Evolutionary conservation across 2,888 invertebrate genomes (phyloP), one percentile per base, ranked within the genome.

Genomic region (Neuroscelio doddi): DNA sequence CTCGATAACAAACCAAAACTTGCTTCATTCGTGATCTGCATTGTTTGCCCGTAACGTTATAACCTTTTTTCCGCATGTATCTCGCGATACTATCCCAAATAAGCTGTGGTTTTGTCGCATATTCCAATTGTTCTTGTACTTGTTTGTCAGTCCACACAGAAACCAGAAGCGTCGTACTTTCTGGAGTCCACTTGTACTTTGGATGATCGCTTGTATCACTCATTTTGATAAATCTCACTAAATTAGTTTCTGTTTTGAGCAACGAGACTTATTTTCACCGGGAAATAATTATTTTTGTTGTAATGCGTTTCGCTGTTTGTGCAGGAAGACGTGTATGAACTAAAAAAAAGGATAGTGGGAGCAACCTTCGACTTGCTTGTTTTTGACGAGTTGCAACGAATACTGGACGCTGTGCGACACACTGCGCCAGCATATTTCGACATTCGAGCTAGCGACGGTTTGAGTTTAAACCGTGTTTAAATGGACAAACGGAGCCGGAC

Each of bases 1-100:
- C 85, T 1, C 82, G 77, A 64, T 85, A 85, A 51, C 84, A 84
- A 1, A 84, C 80, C 16, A 85, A 49, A 0, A 85, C 80, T 21
- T 83, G 84, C 53, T 85, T 85, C 78, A 85, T 85, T 15, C 85
- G 74, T 1, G 84, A 84, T 46, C 82, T 74, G 65, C 85, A 85
- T 45, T 85, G 85, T 50, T 81, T 83, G 0, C 77, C 80, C 1
- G 75, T 75, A 1, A 83, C 84, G 41, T 76, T 76, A 57, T 84
- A 85, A 0, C 85, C 84, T 36, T 85, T 85, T 50, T 82, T 83
- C 24, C 71, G 77, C 82, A 85, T 82, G 41, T 83, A 85, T 8
- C 77, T 75, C 0, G 82, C 81, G 3, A 85, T 72, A 45, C 80
- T 84, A 10, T 85, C 85, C 85, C 85, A 85, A 55, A 83, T 80